Evolutionary conservation across 2,113 vertebrate genomes (phyloP), one percentile per base, ranked within the genome.

Genomic region (Phalacrocorax aristotelis): DNA sequence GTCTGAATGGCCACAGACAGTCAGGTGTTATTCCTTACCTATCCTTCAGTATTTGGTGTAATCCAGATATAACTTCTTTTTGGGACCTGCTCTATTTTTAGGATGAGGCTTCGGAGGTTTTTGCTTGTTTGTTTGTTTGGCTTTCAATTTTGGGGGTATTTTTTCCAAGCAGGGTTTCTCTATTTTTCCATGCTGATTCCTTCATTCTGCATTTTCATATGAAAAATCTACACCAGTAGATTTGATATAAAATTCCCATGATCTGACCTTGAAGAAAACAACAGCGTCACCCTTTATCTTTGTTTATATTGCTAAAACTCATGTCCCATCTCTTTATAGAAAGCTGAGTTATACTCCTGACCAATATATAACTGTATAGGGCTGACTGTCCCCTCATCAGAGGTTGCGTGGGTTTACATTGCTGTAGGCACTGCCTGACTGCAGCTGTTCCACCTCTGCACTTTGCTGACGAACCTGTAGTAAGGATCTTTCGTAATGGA

Each of bases 31-130:
- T 10, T 91, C 3, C 34, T 36, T 72, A 17, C 13, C 6, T 49
- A 7, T 29, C 1, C 36, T 46, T 71, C 21, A 11, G 8, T 34
- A 48, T 51, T 40, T 55, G 1, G 0, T 79, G 11, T 51, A 51
- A 15, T 55, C 8, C 4, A 6, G 13, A 10, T 36, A 23, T 1
- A 64, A 48, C 14, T 15, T 34, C 13, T 5, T 55, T 75, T 21
- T 87, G 42, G 32, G 10, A 30, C 15, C 55, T 60, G 1, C 2
- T 61, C 11, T 38, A 1, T 64, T 36, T 48, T 66, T 48, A 58
- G 66, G 9, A 38, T 38, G 5, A 3, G 4, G 7, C 7, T 60
- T 21, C 10, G 10, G 9, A 2, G 2, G 11, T 10, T 29, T 32
- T 82, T 58, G 21, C 2, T 21, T 32, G 52, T 13, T 2, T 40